Evolutionary conservation across 2,113 vertebrate genomes (phyloP).

Genomic region (Eonycteris spelaea): DNA sequence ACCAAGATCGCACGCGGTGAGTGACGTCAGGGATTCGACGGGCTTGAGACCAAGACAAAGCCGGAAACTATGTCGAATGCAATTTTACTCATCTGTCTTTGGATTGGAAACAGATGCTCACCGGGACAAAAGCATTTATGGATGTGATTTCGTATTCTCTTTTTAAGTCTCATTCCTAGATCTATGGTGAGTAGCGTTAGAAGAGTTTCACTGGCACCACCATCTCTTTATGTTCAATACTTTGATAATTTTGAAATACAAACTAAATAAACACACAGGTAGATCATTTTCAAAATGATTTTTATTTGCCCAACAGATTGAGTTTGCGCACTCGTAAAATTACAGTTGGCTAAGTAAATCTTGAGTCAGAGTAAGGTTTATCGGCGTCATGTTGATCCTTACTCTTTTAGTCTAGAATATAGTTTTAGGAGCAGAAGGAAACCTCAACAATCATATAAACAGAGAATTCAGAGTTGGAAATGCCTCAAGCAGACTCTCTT

Average conservation of each 20-base stretch:
- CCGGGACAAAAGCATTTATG: not conserved
- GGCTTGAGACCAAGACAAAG: not conserved
- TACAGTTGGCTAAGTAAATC: constrained; percentile 61
- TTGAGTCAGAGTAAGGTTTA: constrained; percentile 40
- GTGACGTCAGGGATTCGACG: not conserved
- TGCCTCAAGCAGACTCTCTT: constrained; percentile 29
- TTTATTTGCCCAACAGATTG: constrained; percentile 68
- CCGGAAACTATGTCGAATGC: not conserved
- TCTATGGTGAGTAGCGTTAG: not conserved
- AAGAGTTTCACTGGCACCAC: not conserved
- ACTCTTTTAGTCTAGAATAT: not conserved
- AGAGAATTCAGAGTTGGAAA: constrained; percentile 34
- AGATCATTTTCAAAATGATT: constrained; percentile 57
- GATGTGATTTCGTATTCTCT: not conserved
- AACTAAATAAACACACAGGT: constrained; percentile 54
- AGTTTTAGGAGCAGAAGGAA: not conserved
- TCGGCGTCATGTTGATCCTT: not conserved
- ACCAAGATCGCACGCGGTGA: not conserved
- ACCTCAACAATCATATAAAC: constrained; percentile 17
- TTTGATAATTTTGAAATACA: constrained; percentile 47
- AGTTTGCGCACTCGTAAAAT: constrained; percentile 57
- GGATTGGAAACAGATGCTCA: constrained; percentile 20
- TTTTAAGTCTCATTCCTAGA: not conserved
- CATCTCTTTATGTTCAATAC: not conserved
- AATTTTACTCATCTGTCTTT: not conserved